Evolutionary conservation across 2,113 vertebrate genomes (phyloP).

Genomic region (Agelaius phoeniceus): DNA sequence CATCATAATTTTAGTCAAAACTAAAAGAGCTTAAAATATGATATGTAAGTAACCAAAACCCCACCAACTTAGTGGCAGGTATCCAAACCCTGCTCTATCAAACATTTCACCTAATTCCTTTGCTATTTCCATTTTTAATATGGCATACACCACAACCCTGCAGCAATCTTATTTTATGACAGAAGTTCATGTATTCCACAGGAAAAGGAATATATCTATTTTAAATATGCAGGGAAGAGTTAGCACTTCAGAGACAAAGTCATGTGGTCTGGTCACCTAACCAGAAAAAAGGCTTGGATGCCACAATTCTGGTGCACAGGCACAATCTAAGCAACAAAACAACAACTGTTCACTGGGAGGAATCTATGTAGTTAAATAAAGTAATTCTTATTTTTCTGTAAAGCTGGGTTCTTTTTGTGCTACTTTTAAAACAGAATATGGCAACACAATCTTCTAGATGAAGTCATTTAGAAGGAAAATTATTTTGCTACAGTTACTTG

Average conservation of each 20-base stretch:
- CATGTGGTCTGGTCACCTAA: background rate
- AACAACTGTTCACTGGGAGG: background rate
- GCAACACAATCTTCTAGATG: background rate
- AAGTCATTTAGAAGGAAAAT: background rate
- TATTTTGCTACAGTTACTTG: background rate
- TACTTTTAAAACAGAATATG: background rate
- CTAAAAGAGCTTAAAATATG: background rate
- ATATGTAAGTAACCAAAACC: background rate
- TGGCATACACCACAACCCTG: background rate
- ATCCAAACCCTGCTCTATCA: background rate
- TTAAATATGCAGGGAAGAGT: background rate
- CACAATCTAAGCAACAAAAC: background rate
- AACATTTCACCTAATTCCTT: background rate
- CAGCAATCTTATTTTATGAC: background rate
- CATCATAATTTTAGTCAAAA: background rate
- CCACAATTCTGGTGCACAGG: background rate
- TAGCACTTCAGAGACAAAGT: background rate
- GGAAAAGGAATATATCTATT: background rate
- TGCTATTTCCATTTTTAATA: background rate
- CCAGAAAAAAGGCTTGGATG: background rate
- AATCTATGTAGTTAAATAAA: background rate
- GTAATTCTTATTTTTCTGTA: background rate
- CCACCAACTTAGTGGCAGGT: background rate
- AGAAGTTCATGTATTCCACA: background rate
- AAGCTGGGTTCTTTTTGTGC: background rate